Conservation (phyloP, 2,797 vertebrate species). For the Tragelaphus oryx region DNA sequence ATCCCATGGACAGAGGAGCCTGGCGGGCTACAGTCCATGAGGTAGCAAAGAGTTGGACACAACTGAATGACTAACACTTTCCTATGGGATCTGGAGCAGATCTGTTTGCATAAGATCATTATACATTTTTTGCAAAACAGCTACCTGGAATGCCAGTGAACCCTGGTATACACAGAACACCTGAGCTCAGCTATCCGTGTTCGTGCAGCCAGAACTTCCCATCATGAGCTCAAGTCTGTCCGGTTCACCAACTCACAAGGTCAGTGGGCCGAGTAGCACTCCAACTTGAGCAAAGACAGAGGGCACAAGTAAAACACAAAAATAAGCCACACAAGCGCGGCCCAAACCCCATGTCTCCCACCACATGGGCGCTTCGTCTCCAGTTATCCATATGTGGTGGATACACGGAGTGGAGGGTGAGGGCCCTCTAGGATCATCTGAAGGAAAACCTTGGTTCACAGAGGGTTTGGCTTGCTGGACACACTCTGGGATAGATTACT, state of each 20-base stretch:
- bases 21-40: not conserved
- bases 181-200: not conserved
- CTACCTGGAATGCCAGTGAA: not conserved
- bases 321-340: not conserved
- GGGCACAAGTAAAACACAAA: not conserved
- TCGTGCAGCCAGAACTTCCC: not conserved
- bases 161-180: not conserved
- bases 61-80: not conserved
- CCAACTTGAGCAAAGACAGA: not conserved
- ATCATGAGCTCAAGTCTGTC: not conserved
- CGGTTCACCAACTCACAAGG: not conserved
- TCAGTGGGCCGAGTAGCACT: not conserved
- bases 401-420: not conserved
- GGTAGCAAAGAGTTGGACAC: not conserved
- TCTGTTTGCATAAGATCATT: not conserved
- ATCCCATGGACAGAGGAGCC: not conserved
- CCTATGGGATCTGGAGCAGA: not conserved
- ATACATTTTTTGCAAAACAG: not conserved
- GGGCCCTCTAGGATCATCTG: not conserved
- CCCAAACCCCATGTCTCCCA: not conserved
- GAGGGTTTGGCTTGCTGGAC: not conserved
- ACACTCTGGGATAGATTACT: not conserved
- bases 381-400: not conserved
- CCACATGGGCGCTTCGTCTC: not conserved
- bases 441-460: not conserved